These are phyloP conservation scores for Oreocharis arfaki DNA, from an alignment of 2,113 vertebrate species.

Conservation along the genomic window DNA sequence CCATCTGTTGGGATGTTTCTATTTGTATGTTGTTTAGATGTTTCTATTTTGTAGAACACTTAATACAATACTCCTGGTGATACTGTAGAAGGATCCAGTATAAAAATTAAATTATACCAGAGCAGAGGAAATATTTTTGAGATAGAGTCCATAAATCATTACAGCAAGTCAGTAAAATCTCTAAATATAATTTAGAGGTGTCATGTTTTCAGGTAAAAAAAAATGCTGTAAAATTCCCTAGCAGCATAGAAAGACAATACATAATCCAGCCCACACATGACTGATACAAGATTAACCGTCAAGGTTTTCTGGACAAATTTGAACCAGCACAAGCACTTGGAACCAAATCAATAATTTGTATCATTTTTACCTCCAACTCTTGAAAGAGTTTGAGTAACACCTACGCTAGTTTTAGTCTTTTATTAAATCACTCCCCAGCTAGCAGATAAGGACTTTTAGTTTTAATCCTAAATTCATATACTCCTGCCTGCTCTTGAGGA, in stretches of 20 bases:
- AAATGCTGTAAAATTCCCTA: neutral
- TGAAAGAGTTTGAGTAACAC: neutral
- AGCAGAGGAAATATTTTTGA: neutral
- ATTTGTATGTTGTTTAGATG: neutral
- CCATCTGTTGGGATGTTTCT: neutral
- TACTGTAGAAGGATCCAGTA: neutral
- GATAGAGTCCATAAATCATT: neutral
- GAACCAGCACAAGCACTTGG: neutral
- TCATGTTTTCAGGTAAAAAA: neutral
- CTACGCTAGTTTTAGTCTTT: neutral
- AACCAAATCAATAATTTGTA: neutral
- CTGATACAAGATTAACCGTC: neutral
- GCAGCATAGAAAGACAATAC: neutral
- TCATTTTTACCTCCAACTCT: neutral
- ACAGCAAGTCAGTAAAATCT: neutral
- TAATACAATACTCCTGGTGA: neutral
- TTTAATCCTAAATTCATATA: neutral
- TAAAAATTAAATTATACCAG: neutral
- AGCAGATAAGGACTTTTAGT: neutral
- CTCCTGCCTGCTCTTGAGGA: neutral
- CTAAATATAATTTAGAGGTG: neutral
- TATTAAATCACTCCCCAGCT: neutral
- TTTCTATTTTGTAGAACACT: neutral
- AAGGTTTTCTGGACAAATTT: neutral
- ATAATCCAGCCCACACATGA: neutral